Evolutionary conservation across 2,888 invertebrate genomes (phyloP).

Genomic region (Synergus itoensis): DNA sequence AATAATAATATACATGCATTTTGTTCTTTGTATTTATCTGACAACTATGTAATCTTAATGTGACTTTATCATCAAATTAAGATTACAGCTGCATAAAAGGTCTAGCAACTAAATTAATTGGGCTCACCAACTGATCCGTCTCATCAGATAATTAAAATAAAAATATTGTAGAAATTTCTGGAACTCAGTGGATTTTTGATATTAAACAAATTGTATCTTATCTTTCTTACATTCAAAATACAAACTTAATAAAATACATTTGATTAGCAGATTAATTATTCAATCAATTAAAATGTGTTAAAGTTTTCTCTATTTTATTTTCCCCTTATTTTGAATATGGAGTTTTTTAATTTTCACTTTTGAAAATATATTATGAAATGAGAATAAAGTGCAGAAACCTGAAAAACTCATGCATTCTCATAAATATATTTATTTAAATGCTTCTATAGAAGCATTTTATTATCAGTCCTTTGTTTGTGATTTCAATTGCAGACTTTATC

Average conservation of each 20-base stretch:
- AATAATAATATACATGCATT: background rate
- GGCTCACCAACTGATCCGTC: background rate
- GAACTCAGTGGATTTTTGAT: background rate
- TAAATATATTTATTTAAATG: too few species aligned
- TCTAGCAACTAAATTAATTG: background rate
- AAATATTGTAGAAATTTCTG: background rate
- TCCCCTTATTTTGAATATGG: background rate
- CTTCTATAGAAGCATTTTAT: background rate
- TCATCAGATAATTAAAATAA: background rate
- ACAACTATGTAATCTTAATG: constrained; percentile 3
- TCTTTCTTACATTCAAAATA: too few species aligned
- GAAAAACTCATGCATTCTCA: background rate
- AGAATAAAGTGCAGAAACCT: background rate
- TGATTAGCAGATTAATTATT: too few species aligned
- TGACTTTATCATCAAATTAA: background rate
- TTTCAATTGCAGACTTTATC: too few species aligned
- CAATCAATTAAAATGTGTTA: too few species aligned
- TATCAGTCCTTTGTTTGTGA: background rate
- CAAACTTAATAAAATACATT: too few species aligned
- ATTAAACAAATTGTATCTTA: background rate
- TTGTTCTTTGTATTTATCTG: background rate
- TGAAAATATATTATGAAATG: background rate
- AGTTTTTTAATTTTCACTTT: background rate
- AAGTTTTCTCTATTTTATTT: background rate
- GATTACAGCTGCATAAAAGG: background rate